phyloP scores from a whole-genome alignment of 2,113 vertebrate species.

The Antigone vipio region DNA sequence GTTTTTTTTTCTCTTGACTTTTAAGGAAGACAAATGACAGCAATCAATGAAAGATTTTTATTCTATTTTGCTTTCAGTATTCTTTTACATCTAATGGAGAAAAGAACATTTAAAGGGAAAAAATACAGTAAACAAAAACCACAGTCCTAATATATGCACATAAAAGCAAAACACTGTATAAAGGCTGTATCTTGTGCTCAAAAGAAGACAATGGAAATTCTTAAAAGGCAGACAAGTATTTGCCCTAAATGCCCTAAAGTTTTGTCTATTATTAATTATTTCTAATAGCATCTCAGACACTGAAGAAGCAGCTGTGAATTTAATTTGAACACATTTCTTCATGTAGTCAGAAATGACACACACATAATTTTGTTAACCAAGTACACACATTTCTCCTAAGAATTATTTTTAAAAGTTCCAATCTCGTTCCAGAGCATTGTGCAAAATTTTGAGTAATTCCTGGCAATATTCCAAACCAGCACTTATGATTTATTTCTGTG shows the following conservation, averaged over 20 bases:
- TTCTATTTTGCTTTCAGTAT: not conserved
- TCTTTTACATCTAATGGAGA: not conserved
- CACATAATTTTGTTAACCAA: not conserved
- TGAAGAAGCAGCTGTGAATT: not conserved
- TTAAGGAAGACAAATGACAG: not conserved
- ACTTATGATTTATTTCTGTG: slow-evolving; percentile 7
- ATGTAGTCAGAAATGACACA: not conserved
- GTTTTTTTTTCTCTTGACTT: not conserved
- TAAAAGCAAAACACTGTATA: not conserved
- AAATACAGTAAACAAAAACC: not conserved
- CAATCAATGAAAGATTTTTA: not conserved
- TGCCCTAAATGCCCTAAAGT: not conserved
- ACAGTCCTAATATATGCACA: not conserved
- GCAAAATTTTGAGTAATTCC: slow-evolving; percentile 8
- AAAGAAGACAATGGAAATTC: not conserved
- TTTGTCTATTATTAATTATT: not conserved
- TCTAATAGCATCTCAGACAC: not conserved
- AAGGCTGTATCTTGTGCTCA: not conserved
- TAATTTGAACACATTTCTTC: not conserved
- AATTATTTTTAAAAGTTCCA: not conserved
- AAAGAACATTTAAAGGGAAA: not conserved
- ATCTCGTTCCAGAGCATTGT: not conserved
- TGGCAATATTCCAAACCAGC: not conserved
- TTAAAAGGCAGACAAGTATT: not conserved
- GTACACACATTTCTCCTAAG: not conserved